Base-by-base conservation (phyloP, 2,797 vertebrate genomes). In the Sebastes umbrosus region DNA sequence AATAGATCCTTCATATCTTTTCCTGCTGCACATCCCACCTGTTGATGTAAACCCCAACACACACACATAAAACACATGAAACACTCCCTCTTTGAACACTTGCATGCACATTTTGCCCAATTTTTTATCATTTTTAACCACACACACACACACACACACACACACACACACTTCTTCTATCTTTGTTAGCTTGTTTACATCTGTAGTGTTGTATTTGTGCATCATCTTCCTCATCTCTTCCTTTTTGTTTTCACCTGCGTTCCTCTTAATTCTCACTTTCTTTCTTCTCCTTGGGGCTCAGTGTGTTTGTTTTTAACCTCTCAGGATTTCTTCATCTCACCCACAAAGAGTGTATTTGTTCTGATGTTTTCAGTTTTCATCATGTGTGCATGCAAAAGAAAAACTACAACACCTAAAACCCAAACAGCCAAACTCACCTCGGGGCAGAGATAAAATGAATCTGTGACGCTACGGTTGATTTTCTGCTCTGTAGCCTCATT, bases 401-500 rank as follows among this genome's bases (percentile, higher is more conserved):
- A 39, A 79, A n/a, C 66, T 10, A 20, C 57, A 46, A 5, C 60
- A 54, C 29, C 31, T 54, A 4, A 73, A 69, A 65, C 52, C 52
- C n/a, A 59, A 74, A 78, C 54, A 22, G 20, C 5, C 67, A 8
- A 27, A 4, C 34, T 34, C 16, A 57, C 62, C 77, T 65, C 46
- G 64, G 65, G 69, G 65, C 77, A 57, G 69, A 66, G 54, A 59
- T 64, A 50, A 71, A 83, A 77, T 50, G 2, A 78, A 66, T 39
- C 39, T 70, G 13, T 82, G 66, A 81, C 24, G 50, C 60, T 73
- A 34, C 12, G 27, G 32, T 67, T 39, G 69, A 73, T 87, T 79
- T 85, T 80, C 60, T 69, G 34, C 25, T 63, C 74, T 54, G 22
- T 27, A 54, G 68, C 12, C 55, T 87, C 73, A 73, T 94, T 84